Evolutionary conservation across 1,140 invertebrate species (phyloP), one percentile per base, ranked within the genome.

Genomic region (Spodoptera litura): DNA sequence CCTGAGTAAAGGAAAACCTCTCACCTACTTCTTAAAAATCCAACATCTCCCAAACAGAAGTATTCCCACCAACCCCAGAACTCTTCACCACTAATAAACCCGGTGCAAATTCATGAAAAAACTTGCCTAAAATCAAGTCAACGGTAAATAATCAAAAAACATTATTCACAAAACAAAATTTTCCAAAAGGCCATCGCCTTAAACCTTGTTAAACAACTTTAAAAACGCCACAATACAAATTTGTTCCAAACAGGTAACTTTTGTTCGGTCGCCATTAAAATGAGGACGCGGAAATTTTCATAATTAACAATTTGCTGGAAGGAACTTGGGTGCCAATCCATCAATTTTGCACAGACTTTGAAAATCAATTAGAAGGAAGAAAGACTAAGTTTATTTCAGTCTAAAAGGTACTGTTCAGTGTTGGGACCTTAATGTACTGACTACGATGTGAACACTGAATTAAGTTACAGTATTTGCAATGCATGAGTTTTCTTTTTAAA

Each of bases 281-380:
- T 74, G 73, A 20, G 59, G 58, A 75, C 73, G 59, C 13, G 64
- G 15, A 49, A 62, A 64, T 75, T 75, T 62, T 61, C 73, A 75
- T 75, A 75, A 75, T 75, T 75, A 75, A 75, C 73, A 75, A 75
- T 75, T 73, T 75, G 59, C 58, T 49, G 38, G 73, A 64, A 64
- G 49, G 35, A 75, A 75, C 73, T 75, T 75, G 27, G 71, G 71
- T 64, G 51, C 56, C 73, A 75, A 75, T 75, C 73, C 73, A 75
- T 75, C 73, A 75, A 75, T 75, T 75, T 75, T 53, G 59, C 20
- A 11, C 12, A 13, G 58, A 74, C 35, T 75, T 75, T 59, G 73
- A 35, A 75, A 64, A 75, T 38, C 73, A 75, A 75, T 75, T 75
- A 75, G 20, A 25, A 38, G 4, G 59, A 62, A 75, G 58, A 62